Base-by-base conservation (phyloP, 2,797 vertebrate species). In the Acrossocheilus wenchowensis region DNA sequence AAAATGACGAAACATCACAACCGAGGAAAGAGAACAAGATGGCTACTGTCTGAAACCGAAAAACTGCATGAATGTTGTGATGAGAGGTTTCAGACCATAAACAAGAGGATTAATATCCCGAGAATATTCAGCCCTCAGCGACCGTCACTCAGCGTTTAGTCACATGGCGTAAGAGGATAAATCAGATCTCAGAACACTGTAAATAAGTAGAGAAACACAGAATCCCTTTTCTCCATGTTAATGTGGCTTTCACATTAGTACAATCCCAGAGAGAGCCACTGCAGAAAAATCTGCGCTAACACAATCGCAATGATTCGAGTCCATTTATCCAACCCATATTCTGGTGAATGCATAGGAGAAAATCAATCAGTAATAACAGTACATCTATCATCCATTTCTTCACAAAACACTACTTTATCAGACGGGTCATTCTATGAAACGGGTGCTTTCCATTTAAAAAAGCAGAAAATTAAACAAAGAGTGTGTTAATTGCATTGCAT, bases 81-180 rank as follows among this genome's bases (percentile, higher is more conserved):
- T 78, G 85, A 34, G 14, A 81, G 39, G 50, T 78, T 69, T 80
- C 7, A 64, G 68, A 88, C 89, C 83, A 90, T 88, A 90, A 92
- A 92, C 87, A 85, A 77, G 57, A 90, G 92, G 94, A 95, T 95
- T 95, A 94, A 87, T 89, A 92, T 92, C 71, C 86, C 83, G 52
- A 88, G 89, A 92, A 90, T 91, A 92, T 81, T 90, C 93, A 92
- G 90, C 88, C 36, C 87, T 82, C 86, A 21, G 80, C 45, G 30
- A 92, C 92, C 77, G 75, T 85, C 89, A 90, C 86, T 26, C 26
- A 21, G 80, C 45, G 30, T 75, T 82, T 30, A 57, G 75, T 85
- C 89, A 90, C 86, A 81, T 83, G 88, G 84, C 64, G 41, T 86
- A 74, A 81, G 82, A 82, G 88, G 89, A 90, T 89, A 93, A 93